These are phyloP conservation scores for Limnephilus rhombicus DNA, from an alignment of 2,888 invertebrate genomes.

Conservation along the genomic window DNA sequence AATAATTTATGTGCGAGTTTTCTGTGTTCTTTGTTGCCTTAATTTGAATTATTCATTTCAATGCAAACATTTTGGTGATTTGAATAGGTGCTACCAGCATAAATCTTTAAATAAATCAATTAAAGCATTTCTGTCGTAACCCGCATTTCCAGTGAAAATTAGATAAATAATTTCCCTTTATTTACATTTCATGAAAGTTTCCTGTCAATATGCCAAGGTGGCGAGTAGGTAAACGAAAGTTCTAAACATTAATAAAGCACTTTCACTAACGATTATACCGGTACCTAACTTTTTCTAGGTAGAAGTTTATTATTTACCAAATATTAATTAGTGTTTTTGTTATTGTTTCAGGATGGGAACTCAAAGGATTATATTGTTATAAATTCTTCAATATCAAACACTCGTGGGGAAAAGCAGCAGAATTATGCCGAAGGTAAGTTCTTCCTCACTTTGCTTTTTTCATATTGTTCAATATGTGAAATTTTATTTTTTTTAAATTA, in stretches of 20 bases:
- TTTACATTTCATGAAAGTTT: background rate
- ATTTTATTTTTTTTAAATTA: background rate
- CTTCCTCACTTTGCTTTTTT: background rate
- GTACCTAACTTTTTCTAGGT: background rate
- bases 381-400: conserved; percentile 97
- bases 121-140: background rate
- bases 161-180: background rate
- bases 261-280: background rate
- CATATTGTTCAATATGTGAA: background rate
- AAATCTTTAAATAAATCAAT: background rate
- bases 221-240: background rate
- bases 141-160: background rate
- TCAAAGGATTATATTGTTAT: conserved; percentile 94
- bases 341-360: conserved; percentile 89
- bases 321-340: background rate
- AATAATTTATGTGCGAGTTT: background rate
- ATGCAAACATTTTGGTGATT: background rate
- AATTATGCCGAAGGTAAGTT: conserved; percentile 93
- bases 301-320: background rate
- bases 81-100: background rate
- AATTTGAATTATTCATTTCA: background rate
- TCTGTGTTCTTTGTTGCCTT: background rate
- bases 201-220: background rate
- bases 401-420: conserved; percentile 97
- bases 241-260: background rate